These are phyloP conservation scores for Equus przewalskii DNA, from an alignment of 2,113 vertebrate genomes.

Conservation along the genomic window DNA sequence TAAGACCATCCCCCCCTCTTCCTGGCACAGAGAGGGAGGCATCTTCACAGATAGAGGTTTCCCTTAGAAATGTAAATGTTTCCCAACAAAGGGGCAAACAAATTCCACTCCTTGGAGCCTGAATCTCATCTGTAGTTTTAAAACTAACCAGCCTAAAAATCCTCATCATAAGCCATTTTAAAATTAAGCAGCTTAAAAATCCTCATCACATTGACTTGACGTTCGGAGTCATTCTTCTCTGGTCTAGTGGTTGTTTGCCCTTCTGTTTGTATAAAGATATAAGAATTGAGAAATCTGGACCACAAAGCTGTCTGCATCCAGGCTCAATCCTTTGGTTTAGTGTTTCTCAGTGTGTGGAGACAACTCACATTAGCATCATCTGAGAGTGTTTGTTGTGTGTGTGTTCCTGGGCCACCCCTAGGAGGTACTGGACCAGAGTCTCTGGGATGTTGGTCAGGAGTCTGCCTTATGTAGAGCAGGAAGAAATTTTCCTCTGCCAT, in stretches of 20 bases:
- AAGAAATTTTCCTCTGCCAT: too few relatives aligned
- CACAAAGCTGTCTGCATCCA: not conserved
- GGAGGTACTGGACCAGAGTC: not conserved
- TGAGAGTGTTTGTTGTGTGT: not conserved
- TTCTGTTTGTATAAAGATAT: not conserved
- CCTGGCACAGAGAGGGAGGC: too few relatives aligned
- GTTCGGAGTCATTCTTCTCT: not conserved
- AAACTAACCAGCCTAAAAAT: too few relatives aligned
- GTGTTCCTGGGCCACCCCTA: not conserved
- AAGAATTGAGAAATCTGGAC: not conserved
- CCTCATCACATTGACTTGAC: not conserved
- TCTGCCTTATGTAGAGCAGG: not conserved
- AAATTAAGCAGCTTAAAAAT: too few relatives aligned
- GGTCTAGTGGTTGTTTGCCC: not conserved
- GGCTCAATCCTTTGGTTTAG: not conserved
- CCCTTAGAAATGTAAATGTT: too few relatives aligned
- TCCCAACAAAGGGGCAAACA: too few relatives aligned
- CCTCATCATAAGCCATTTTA: too few relatives aligned
- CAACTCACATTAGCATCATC: not conserved
- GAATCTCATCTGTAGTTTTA: too few relatives aligned
- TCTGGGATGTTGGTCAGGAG: not conserved
- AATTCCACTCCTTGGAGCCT: too few relatives aligned
- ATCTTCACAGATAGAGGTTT: too few relatives aligned
- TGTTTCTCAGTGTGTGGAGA: not conserved
- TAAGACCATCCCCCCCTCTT: too few relatives aligned